Base-by-base conservation (phyloP, 1,140 invertebrate genomes). In the Halictus rubicundus region DNA sequence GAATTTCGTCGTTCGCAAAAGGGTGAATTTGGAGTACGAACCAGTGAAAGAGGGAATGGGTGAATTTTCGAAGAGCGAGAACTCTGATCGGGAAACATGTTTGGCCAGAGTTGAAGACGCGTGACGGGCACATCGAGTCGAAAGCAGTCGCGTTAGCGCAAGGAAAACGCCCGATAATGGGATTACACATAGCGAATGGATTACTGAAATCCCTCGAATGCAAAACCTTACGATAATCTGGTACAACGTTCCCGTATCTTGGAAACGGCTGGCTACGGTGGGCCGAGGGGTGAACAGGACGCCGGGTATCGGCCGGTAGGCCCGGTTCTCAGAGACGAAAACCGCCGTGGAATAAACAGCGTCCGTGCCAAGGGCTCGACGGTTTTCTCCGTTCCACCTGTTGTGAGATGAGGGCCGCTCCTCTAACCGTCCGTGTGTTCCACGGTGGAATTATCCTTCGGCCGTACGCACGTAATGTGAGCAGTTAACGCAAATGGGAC, bases 131-230 rank as follows among this genome's bases (percentile, higher is more conserved):
- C 25, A 46, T 9, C 27, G 46, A 52, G 1, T 49, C 52, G 46
- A 69, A 78, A 68, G 65, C 54, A 46, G n/a, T 46, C 68, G 49
- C 75, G 49, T 66, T 64, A 32, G 63, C 25, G 64, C 76, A 82
- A 86, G 80, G 88, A 89, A 89, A 89, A 89, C 69, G 85, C 39
- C 70, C 80, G 86, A 88, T 90, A 91, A 91, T 90, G 83, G 84
- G 88, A 90, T 91, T 89, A 89, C 74, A 57, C 77, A 78, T 69
- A 70, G 77, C 61, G 77, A 87, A 88, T 64, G 87, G 88, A 91
- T 89, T 90, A 90, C 80, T 68, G 89, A 90, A 91, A 91, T 90
- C 89, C 89, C 87, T 89, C 82, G 88, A 88, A 89, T 88, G 89
- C 85, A 85, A 89, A 87, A 87, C 83, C 87, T 85, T 57, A 81